These are phyloP conservation scores for Masticophis lateralis DNA, from an alignment of 2,797 vertebrate genomes.

Conservation along the genomic window DNA sequence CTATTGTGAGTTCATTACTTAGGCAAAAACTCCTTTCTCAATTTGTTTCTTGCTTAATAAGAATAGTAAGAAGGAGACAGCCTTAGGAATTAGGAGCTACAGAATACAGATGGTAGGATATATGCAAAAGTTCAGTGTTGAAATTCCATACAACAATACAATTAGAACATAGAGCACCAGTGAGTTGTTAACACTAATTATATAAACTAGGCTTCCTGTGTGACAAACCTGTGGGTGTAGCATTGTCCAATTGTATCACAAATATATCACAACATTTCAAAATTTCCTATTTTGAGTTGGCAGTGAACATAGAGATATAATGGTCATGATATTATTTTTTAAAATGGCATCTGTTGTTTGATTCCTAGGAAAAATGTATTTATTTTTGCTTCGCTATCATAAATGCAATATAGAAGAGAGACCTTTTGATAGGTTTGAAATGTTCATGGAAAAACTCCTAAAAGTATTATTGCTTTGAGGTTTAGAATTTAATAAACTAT, in stretches of 20 bases:
- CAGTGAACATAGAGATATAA: background rate
- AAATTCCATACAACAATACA: background rate
- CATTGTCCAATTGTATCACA: background rate
- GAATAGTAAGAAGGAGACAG: background rate
- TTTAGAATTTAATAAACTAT: background rate
- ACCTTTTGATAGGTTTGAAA: background rate
- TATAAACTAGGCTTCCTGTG: background rate
- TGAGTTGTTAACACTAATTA: background rate
- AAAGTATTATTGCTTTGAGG: background rate
- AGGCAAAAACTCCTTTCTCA: background rate
- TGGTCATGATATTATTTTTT: background rate
- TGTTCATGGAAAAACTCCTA: background rate
- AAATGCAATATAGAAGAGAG: background rate
- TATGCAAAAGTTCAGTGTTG: background rate
- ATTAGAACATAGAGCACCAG: background rate
- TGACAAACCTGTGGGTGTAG: background rate
- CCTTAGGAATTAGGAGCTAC: background rate
- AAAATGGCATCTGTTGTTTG: background rate
- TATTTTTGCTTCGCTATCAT: background rate
- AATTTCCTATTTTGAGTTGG: background rate
- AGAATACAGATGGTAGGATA: background rate
- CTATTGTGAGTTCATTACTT: background rate
- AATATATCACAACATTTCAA: background rate
- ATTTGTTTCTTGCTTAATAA: background rate
- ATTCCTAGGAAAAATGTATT: background rate